These are phyloP conservation scores for Athene noctua DNA, from an alignment of 2,113 vertebrate genomes.

Conservation along the genomic window DNA sequence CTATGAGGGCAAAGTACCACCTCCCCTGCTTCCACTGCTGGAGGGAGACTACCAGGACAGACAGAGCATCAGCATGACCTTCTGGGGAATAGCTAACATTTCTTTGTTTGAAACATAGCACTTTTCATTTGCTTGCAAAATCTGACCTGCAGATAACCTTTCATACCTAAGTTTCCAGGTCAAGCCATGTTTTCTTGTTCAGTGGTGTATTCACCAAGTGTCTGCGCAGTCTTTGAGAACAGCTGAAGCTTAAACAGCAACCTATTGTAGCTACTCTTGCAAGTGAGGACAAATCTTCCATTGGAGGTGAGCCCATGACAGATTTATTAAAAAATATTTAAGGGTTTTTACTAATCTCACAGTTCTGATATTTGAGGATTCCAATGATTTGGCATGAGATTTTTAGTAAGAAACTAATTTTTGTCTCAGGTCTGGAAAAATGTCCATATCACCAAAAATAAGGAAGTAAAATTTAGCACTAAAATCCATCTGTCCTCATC, in stretches of 20 bases:
- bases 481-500: background rate
- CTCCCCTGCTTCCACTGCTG: background rate
- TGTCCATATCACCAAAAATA: background rate
- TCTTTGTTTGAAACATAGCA: background rate
- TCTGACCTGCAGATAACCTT: background rate
- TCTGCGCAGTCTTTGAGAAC: background rate
- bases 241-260: background rate
- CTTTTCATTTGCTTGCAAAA: background rate
- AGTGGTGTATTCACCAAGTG: background rate
- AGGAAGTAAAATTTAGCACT: background rate
- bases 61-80: accelerated
- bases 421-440: background rate
- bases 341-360: background rate
- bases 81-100: background rate
- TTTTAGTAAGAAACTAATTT: background rate
- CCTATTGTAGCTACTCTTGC: background rate
- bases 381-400: no score
- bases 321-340: background rate
- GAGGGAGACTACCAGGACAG: background rate
- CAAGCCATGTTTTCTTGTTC: background rate
- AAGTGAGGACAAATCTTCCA: background rate
- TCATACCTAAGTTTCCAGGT: background rate
- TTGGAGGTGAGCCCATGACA: background rate
- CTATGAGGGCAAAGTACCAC: background rate
- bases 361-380: background rate